These are phyloP conservation scores for Orcinus orca DNA, from an alignment of 2,113 vertebrate genomes.

Conservation along the genomic window DNA sequence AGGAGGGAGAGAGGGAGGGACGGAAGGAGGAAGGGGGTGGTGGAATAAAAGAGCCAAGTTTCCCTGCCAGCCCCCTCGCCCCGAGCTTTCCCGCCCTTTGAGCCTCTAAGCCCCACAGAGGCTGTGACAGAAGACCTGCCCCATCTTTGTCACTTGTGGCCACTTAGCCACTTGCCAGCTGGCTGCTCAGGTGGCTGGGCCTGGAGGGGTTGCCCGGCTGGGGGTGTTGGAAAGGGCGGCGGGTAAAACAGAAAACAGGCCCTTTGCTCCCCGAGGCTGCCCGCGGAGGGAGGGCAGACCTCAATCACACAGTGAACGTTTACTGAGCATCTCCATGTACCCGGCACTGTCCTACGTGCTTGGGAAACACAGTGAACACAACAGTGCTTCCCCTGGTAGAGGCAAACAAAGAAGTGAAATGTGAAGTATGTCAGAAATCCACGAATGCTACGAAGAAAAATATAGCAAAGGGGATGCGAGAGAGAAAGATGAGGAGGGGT, in stretches of 20 bases:
- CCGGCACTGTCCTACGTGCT: not conserved
- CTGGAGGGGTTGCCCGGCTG: rapidly evolving
- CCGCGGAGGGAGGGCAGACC: rapidly evolving
- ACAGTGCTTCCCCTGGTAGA: not conserved
- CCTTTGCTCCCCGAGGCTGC: rapidly evolving
- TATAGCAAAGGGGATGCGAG: not conserved
- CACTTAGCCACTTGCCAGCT: not conserved
- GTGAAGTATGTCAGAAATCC: rapidly evolving
- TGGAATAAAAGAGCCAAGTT: rapidly evolving
- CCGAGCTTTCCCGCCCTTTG: not conserved
- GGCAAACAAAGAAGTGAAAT: too few species aligned
- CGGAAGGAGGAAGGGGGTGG: not conserved
- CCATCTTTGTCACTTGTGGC: not conserved
- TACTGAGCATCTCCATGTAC: not conserved
- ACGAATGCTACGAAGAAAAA: rapidly evolving
- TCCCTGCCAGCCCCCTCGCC: not conserved
- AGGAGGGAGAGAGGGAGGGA: too few species aligned
- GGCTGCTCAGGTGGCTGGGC: not conserved
- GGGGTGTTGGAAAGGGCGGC: rapidly evolving
- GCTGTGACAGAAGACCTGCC: not conserved
- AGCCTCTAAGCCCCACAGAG: not conserved
- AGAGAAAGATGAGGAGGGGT: not conserved
- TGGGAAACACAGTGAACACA: not conserved
- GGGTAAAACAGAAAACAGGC: not conserved
- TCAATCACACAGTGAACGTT: rapidly evolving